A percentile compares a stretch with the other conserved stretches of the same genome.
Evolutionary conservation across 2,113 vertebrate genomes (phyloP).

Genomic region (Narcine bancroftii): DNA sequence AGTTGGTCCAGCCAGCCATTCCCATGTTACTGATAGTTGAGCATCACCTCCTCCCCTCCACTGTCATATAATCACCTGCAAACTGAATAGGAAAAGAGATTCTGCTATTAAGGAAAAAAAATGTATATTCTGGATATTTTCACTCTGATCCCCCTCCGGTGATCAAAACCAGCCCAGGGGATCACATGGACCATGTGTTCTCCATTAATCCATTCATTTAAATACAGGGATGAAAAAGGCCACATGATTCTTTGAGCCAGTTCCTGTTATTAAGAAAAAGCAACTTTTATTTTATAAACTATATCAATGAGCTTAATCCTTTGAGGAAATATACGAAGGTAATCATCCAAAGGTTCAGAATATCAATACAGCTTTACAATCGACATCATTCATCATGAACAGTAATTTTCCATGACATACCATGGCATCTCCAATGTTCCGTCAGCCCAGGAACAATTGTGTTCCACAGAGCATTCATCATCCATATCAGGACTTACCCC

Average conservation of each 20-base stretch:
- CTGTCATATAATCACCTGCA: neutral
- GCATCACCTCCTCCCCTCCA: neutral
- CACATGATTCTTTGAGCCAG: neutral
- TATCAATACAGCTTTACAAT: neutral
- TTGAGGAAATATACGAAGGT: neutral
- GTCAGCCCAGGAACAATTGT: neutral
- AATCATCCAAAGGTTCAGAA: neutral
- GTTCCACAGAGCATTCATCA: neutral
- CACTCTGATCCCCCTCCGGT: neutral
- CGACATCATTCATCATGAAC: neutral
- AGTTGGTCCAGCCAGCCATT: neutral
- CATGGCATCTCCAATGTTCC: neutral
- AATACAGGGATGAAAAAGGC: neutral
- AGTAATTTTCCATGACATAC: neutral
- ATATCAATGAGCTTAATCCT: neutral
- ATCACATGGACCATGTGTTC: neutral
- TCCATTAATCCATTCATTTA: neutral
- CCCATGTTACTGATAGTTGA: neutral
- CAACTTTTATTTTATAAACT: neutral
- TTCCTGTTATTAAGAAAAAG: neutral
- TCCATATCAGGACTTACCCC: neutral
- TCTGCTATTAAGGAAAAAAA: neutral
- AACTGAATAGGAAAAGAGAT: neutral
- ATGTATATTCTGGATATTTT: neutral
- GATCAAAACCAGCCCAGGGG: neutral